A percentile compares a stretch with the other conserved stretches of the same genome.
These are phyloP conservation scores for Drosophila ironensis DNA, from an alignment of 1,140 invertebrate genomes.

Conservation along the genomic window DNA sequence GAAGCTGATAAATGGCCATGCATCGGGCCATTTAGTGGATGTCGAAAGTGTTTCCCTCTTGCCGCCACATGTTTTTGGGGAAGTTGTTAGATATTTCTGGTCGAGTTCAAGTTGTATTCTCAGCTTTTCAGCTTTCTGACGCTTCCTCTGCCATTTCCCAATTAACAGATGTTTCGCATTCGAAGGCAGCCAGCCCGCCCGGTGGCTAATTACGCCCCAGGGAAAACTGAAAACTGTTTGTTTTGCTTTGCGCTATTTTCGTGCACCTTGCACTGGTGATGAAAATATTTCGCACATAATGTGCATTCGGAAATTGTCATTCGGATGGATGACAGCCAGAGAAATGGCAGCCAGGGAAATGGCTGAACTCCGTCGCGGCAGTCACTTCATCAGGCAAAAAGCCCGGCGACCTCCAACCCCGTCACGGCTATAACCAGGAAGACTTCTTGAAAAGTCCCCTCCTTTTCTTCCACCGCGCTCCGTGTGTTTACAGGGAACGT, in stretches of 20 bases:
- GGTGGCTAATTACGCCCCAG: conserved; percentile 44
- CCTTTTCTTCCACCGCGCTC: not conserved
- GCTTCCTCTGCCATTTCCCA: conserved; percentile 15
- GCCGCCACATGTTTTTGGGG: conserved; percentile 1
- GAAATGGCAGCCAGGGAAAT: conserved; percentile 45
- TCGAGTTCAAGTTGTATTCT: not conserved
- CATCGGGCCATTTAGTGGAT: too few species aligned
- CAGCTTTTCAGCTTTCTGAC: conserved; percentile 6
- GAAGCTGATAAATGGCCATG: not conserved
- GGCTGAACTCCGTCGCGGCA: conserved; percentile 31
- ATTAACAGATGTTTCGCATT: conserved; percentile 45
- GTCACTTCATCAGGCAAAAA: conserved; percentile 68
- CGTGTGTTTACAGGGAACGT: conserved; percentile 63
- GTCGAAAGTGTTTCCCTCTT: too few species aligned
- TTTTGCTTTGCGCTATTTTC: conserved; percentile 30
- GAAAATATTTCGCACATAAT: conserved; percentile 32
- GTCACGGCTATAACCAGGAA: conserved; percentile 58
- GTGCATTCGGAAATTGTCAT: conserved; percentile 58
- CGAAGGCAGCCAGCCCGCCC: conserved; percentile 17
- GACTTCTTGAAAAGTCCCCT: conserved; percentile 17
- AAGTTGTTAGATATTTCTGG: conserved; percentile 10
- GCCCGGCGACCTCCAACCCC: conserved; percentile 34
- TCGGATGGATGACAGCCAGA: conserved; percentile 2
- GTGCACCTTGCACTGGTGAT: conserved; percentile 6
- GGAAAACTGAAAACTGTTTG: conserved; percentile 15